Evolutionary conservation across 2,113 vertebrate species (phyloP).

Genomic region (Fregetta grallaria): DNA sequence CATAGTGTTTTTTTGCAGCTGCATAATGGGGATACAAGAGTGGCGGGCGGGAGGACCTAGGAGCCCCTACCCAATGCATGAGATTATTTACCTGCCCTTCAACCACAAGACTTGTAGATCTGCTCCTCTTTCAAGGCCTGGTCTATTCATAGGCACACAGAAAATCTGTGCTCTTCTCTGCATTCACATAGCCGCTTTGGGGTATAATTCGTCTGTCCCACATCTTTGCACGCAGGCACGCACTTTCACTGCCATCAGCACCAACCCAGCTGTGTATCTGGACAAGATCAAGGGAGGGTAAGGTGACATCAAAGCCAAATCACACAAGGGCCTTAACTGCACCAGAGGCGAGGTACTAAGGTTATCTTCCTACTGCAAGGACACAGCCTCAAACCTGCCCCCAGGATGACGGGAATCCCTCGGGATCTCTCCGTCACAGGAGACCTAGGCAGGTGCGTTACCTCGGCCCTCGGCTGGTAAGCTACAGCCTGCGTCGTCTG

Average conservation of each 20-base stretch:
- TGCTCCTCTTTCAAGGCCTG: not conserved
- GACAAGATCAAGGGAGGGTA: not conserved
- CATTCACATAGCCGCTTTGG: not conserved
- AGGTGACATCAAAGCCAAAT: not conserved
- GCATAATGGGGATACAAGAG: accelerated
- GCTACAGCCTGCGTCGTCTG: not conserved
- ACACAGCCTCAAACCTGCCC: not conserved
- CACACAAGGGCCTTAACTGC: not conserved
- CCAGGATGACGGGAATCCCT: accelerated
- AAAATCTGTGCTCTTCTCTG: not conserved
- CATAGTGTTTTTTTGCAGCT: not conserved
- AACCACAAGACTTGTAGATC: not conserved
- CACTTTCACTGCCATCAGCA: not conserved
- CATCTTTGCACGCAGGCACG: accelerated
- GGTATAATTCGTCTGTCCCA: not conserved
- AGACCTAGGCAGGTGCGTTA: not conserved
- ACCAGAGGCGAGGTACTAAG: not conserved
- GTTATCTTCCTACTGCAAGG: not conserved
- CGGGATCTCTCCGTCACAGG: not conserved
- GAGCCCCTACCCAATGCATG: not conserved
- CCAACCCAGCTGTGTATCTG: not conserved
- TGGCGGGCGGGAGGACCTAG: accelerated
- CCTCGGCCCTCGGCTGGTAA: not conserved
- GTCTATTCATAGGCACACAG: not conserved
- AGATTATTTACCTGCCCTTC: not conserved